Base-by-base conservation (phyloP, 2,113 vertebrate genomes). In the Loxodonta africana region DNA sequence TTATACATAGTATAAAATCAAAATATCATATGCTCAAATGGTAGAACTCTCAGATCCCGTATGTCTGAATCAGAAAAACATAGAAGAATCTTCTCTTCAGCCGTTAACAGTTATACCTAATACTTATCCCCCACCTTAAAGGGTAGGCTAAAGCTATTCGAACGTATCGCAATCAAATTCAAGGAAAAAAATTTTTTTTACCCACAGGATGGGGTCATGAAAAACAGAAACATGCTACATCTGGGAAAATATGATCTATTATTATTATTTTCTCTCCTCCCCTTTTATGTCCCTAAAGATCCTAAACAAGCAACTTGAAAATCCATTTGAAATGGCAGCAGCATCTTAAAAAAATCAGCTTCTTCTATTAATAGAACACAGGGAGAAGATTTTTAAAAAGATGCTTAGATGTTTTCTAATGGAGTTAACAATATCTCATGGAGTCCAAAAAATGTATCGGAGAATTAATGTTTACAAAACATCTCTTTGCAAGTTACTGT, bases 331-430 rank as follows among this genome's bases (percentile, higher is more conserved):
- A 89, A 60, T 28, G 28, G 20, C 1, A 83, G 78, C 23, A 63
- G 23, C 28, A 83, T 86, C 37, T 81, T 57, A 4, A 90, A 89
- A 63, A 8, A n/a, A 25, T n/a, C 28, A 57, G 4, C 26, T 89
- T n/a, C 46, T n/a, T 80, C 51, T 33, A 88, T 65, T 87, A 83
- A 82, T 6, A 95, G 18, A 73, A 81, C 53, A 90, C 5, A 57
- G 5, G 4, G 1, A 88, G 6, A 3, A 30, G 9, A 74, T 30
- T 88, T 95, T 89, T 89, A 30, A 62, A 60, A 90, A n/a, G 6
- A 65, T 71, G n/a, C 88, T 91, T 46, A 90, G 73, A 48, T 28
- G 15, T 91, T 89, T 89, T 73, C 14, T 86, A 86, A 85, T 51
- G 33, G 51, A 85, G 20, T 4, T 71, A 37, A 81, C 25, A 78